Conservation (phyloP, 1,140 invertebrate species). For the Oryctes rhinoceros region DNA sequence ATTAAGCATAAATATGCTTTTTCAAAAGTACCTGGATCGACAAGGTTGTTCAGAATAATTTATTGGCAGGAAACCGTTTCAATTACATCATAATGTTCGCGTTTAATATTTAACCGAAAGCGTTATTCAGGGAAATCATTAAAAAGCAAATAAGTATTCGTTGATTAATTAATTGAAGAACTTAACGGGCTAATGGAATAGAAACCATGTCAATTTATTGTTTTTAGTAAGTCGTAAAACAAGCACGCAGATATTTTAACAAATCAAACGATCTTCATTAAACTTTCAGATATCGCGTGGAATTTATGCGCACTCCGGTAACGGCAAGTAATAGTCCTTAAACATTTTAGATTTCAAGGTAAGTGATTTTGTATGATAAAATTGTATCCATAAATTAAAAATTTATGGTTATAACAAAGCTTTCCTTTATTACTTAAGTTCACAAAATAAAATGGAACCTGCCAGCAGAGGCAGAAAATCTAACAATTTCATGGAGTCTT, state of each 20-base stretch:
- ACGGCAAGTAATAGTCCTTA: not conserved
- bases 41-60: not conserved
- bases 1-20: no score
- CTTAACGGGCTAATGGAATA: not conserved
- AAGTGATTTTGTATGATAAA: not conserved
- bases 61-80: not conserved
- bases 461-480: no score
- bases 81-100: not conserved
- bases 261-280: not conserved
- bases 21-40: no score
- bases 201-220: not conserved
- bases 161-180: not conserved
- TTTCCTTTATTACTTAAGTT: no score
- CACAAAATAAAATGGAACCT: no score
- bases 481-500: no score
- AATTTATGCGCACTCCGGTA: not conserved
- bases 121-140: not conserved
- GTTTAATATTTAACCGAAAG: not conserved
- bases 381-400: no score
- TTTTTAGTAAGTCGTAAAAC: not conserved
- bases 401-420: no score
- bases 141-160: not conserved
- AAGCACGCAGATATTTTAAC: not conserved
- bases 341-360: slow-evolving; percentile 11
- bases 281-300: not conserved